Percentiles rank a stretch among this genome's conserved stretches.
phyloP scores from a whole-genome alignment of 1,140 invertebrate species.

The silkworm (Bombyx mori) region DNA sequence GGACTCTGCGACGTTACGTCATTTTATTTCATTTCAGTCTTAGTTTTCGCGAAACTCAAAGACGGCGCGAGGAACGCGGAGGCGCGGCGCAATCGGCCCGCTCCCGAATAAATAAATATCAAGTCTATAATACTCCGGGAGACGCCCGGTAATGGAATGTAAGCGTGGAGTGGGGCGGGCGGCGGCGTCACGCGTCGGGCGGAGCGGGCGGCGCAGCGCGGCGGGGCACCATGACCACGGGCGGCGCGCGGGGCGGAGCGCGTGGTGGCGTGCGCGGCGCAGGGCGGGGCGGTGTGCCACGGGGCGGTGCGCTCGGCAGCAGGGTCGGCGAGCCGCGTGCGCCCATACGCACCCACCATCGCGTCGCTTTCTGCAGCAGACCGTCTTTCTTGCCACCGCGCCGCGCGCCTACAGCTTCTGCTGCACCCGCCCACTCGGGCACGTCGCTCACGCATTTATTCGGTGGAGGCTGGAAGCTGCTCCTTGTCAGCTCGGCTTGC shows the following conservation, averaged over 20 bases:
- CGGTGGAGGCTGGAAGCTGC: slow-evolving; percentile 67
- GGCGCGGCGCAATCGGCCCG: slow-evolving; percentile 27
- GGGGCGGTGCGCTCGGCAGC: slow-evolving; percentile 40
- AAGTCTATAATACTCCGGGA: slow-evolving; percentile 67
- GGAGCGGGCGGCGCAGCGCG: slow-evolving; percentile 34
- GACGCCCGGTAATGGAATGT: slow-evolving; percentile 46
- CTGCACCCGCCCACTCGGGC: slow-evolving; percentile 62
- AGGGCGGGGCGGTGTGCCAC: slow-evolving; percentile 57
- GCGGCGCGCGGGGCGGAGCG: slow-evolving; percentile 32
- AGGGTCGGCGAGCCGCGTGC: slow-evolving; percentile 36
- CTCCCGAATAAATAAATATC: slow-evolving; percentile 67
- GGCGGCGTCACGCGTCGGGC: slow-evolving; percentile 18
- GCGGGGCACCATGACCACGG: slow-evolving; percentile 62
- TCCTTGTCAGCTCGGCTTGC: slow-evolving; percentile 71
- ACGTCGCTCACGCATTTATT: slow-evolving; percentile 72
- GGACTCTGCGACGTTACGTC: slow-evolving; percentile 63
- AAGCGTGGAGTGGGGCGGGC: slow-evolving; percentile 22
- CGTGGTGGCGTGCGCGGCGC: slow-evolving; percentile 31
- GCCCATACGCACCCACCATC: slow-evolving; percentile 37
- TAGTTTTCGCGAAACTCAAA: slow-evolving; percentile 61
- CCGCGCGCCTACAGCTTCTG: slow-evolving; percentile 23
- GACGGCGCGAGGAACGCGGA: slow-evolving; percentile 57
- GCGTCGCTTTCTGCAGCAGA: slow-evolving; percentile 62
- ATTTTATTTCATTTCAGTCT: slow-evolving; percentile 68
- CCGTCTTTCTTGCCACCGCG: slow-evolving; percentile 58